A percentile compares a stretch with the other conserved stretches of the same genome.
Evolutionary conservation across 1,140 invertebrate species (phyloP).

Genomic region (Hydropsyche tenuis): DNA sequence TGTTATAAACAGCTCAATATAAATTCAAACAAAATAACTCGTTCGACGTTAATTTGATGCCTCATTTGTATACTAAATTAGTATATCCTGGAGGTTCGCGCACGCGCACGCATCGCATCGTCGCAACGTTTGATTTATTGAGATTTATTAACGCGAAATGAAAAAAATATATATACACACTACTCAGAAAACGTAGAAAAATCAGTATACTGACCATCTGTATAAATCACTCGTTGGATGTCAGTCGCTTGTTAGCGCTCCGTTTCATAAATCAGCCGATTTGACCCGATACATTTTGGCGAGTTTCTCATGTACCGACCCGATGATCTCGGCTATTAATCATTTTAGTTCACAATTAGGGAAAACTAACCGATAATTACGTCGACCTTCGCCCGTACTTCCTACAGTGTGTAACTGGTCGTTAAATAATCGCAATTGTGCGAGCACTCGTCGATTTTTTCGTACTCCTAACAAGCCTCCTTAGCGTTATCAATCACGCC

Average conservation of each 20-base stretch:
- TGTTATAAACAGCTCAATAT: not conserved
- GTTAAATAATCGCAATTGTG: not conserved
- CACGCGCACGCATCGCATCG: not conserved
- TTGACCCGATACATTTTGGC: constrained; percentile 17
- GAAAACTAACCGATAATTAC: constrained; percentile 27
- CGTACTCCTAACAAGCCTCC: not conserved
- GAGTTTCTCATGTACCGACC: constrained; percentile 11
- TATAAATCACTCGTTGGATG: constrained; percentile 19
- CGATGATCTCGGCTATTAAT: constrained; percentile 18
- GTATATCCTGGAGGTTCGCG: constrained; percentile 17
- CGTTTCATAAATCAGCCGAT: constrained; percentile 19
- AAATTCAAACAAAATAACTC: constrained; percentile 2
- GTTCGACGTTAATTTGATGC: constrained; percentile 13
- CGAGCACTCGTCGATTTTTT: not conserved
- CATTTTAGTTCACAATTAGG: constrained; percentile 24
- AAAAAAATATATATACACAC: not conserved
- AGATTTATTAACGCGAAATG: constrained; percentile 5
- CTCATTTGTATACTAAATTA: constrained; percentile 21
- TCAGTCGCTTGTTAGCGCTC: constrained; percentile 18
- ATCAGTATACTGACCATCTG: not conserved
- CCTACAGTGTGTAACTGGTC: constrained; percentile 4
- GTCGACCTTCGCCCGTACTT: not conserved
- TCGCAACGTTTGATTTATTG: not conserved
- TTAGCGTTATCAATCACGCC: constrained; percentile 6
- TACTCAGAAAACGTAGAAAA: not conserved